Evolutionary conservation across 2,888 invertebrate genomes (phyloP).

Genomic region (Drosophila nigricruria): DNA sequence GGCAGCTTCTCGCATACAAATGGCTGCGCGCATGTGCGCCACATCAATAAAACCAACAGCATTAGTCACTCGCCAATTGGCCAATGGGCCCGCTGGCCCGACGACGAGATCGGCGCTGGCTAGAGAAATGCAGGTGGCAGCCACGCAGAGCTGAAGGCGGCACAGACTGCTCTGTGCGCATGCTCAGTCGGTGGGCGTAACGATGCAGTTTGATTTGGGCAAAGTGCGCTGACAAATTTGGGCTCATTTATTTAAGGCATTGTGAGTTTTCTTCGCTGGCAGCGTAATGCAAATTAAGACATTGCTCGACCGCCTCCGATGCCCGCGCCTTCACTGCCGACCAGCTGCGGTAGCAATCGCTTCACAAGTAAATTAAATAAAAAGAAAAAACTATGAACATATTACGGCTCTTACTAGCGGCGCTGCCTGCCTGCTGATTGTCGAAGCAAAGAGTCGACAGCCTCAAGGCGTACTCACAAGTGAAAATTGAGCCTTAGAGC

Average conservation of each 20-base stretch:
- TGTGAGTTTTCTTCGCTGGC: constrained; percentile 52
- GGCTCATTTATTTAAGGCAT: constrained; percentile 68
- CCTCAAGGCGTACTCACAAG: constrained; percentile 1
- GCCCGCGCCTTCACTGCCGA: neutral
- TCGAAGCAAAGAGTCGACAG: neutral
- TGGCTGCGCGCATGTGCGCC: constrained; percentile 67
- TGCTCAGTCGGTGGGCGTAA: constrained; percentile 65
- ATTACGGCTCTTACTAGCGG: constrained; percentile 21
- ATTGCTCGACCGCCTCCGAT: constrained; percentile 25
- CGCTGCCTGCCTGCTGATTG: constrained; percentile 40
- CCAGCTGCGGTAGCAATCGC: constrained; percentile 32
- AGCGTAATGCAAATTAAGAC: constrained; percentile 76
- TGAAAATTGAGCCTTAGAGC: constrained; percentile 1
- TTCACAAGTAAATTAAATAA: constrained; percentile 27
- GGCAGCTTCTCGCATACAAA: constrained; percentile 55
- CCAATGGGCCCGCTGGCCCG: constrained; percentile 24
- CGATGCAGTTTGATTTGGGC: constrained; percentile 67
- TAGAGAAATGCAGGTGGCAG: constrained; percentile 62
- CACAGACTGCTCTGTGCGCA: constrained; percentile 17
- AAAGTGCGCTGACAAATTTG: constrained; percentile 79
- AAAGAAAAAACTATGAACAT: neutral
- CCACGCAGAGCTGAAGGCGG: constrained; percentile 12
- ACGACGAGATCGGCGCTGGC: constrained; percentile 20
- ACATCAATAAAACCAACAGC: constrained; percentile 76
- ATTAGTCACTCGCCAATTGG: constrained; percentile 75